A percentile compares a stretch with the other conserved stretches of the same genome.
phyloP scores from a whole-genome alignment of 2,888 invertebrate genomes.

The Amphipoea lucens region DNA sequence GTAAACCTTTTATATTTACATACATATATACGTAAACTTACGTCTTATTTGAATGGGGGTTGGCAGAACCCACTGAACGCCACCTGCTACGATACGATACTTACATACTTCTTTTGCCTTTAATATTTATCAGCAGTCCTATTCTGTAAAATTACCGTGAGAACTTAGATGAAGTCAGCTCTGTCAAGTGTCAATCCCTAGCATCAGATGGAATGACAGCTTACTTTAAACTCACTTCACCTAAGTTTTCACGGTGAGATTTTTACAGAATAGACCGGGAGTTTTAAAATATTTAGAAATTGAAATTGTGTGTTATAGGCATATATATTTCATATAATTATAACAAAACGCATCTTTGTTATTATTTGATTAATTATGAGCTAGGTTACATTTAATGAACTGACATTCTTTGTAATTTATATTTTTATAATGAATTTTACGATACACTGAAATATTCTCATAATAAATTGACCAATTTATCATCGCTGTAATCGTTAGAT shows the following conservation, averaged over 20 bases:
- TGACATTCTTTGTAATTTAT: no score
- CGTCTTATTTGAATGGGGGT: no score
- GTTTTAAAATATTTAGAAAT: background rate
- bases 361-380: background rate
- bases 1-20: background rate
- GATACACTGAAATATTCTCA: background rate
- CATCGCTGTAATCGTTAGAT: background rate
- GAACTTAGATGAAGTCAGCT: no score
- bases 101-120: slow-evolving; percentile 1
- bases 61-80: no score
- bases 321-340: background rate
- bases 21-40: background rate
- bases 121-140: background rate
- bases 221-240: no score
- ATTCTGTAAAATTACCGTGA: no score
- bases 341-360: background rate
- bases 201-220: no score
- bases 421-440: background rate
- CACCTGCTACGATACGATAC: no score
- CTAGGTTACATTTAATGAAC: background rate
- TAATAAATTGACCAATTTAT: background rate
- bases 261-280: no score
- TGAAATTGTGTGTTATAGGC: no score
- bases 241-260: no score
- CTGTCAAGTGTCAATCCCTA: no score